Evolutionary conservation across 2,888 invertebrate genomes (phyloP).

Genomic region (Stenoptilia bipunctidactyla): DNA sequence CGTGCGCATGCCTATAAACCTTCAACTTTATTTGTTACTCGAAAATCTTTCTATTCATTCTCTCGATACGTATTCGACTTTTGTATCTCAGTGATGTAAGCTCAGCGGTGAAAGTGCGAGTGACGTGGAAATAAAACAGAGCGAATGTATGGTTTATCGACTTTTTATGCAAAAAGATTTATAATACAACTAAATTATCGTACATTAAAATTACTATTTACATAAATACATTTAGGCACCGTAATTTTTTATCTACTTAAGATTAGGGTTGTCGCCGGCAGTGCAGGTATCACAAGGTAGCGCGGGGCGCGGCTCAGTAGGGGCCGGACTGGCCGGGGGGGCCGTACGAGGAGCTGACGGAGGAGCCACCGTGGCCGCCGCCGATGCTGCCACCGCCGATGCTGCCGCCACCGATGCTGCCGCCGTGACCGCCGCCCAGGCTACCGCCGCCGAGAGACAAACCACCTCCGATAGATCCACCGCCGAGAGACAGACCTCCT

Average conservation of each 20-base stretch:
- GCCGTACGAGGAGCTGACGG: constrained; percentile 73
- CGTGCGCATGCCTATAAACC: constrained; percentile 12
- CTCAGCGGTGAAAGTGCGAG: neutral
- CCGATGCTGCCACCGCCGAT: constrained; percentile 28
- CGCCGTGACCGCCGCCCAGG: constrained; percentile 33
- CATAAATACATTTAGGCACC: constrained; percentile 73
- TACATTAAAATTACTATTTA: constrained; percentile 71
- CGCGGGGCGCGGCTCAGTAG: constrained; percentile 58
- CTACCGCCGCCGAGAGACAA: constrained; percentile 27
- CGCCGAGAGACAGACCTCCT: constrained; percentile 21
- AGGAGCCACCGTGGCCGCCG: constrained; percentile 36
- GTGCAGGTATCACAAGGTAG: constrained; percentile 65
- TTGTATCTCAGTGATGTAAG: neutral
- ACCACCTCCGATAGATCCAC: constrained; percentile 22
- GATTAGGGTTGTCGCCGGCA: constrained; percentile 60
- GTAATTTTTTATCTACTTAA: constrained; percentile 70
- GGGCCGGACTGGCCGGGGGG: constrained; percentile 78
- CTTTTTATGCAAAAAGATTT: constrained; percentile 66
- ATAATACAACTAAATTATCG: constrained; percentile 65
- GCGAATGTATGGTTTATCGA: constrained; percentile 35
- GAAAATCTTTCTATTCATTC: neutral
- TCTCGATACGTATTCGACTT: neutral
- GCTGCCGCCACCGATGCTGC: constrained; percentile 32
- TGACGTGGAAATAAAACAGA: constrained; percentile 14
- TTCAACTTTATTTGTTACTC: neutral